Evolutionary conservation across 2,888 invertebrate species (phyloP).

Genomic region (Gasteruption jaculator): DNA sequence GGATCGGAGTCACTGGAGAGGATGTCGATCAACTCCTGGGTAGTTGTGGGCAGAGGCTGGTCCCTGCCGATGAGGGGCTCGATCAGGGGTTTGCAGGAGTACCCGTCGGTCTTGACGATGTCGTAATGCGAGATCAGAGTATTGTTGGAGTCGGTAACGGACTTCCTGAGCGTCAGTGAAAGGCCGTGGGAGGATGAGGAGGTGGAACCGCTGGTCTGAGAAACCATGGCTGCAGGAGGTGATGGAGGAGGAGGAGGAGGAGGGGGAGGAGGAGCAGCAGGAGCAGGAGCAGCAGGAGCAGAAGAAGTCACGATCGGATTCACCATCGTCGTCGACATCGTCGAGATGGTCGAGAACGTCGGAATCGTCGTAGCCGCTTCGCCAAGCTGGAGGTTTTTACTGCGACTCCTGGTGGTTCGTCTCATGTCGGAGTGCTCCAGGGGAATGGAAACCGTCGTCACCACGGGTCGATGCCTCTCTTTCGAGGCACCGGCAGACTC

Average conservation of each 20-base stretch:
- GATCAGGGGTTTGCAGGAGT: constrained; percentile 35
- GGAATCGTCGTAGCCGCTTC: constrained; percentile 21
- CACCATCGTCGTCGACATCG: constrained; percentile 25
- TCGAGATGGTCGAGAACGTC: constrained; percentile 19
- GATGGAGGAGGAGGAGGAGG: too few relatives aligned
- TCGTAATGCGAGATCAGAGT: constrained; percentile 47
- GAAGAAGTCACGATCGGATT: constrained; percentile 32
- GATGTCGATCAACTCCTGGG: constrained; percentile 46
- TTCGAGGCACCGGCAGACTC: constrained; percentile 28
- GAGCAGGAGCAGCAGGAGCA: too few relatives aligned
- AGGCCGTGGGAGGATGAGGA: constrained; percentile 36
- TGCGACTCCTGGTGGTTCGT: constrained; percentile 45
- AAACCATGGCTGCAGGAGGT: too few relatives aligned
- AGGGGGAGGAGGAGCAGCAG: too few relatives aligned
- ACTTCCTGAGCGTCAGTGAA: constrained; percentile 45
- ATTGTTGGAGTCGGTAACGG: constrained; percentile 46
- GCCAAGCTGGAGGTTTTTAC: constrained; percentile 43
- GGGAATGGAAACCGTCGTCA: constrained; percentile 41
- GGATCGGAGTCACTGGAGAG: constrained; percentile 42
- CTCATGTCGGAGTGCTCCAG: constrained; percentile 43
- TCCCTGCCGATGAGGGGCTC: constrained; percentile 40
- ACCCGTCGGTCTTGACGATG: constrained; percentile 48
- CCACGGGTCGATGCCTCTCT: constrained; percentile 30
- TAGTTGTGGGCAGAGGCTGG: constrained; percentile 44
- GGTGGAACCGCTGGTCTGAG: too few relatives aligned